phyloP scores from a whole-genome alignment of 2,888 invertebrate species.

The Meliscaeva auricollis region DNA sequence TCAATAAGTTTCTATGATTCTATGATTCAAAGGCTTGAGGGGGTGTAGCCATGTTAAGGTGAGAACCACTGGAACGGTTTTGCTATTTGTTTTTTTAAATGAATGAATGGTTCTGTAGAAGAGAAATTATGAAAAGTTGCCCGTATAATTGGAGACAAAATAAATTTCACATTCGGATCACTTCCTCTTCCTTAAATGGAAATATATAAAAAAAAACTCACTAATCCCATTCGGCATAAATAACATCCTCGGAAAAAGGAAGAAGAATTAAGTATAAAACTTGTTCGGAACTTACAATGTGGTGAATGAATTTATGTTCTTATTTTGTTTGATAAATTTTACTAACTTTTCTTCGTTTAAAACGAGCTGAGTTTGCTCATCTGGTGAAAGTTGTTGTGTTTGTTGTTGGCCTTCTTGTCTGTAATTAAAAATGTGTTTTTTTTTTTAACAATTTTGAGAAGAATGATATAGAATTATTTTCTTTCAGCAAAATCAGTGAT shows the following conservation, averaged over 20 bases:
- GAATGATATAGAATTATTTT: not conserved
- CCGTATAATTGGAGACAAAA: too few relatives aligned
- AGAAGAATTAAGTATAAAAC: not conserved
- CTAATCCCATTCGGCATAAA: not conserved
- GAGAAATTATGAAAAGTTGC: too few relatives aligned
- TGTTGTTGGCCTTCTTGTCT: conserved; percentile 51
- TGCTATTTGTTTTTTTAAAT: too few relatives aligned
- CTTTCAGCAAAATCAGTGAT: too few relatives aligned
- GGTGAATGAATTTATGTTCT: conserved; percentile 21
- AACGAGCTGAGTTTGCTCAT: conserved; percentile 76
- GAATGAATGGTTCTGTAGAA: too few relatives aligned
- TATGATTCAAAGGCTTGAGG: too few relatives aligned
- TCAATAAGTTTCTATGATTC: too few relatives aligned
- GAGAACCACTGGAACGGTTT: too few relatives aligned
- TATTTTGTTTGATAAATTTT: conserved; percentile 47
- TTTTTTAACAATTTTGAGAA: not conserved
- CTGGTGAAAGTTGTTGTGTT: conserved; percentile 55
- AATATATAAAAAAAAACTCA: too few relatives aligned
- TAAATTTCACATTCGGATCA: too few relatives aligned
- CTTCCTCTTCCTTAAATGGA: too few relatives aligned
- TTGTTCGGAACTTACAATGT: not conserved
- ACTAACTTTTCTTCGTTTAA: conserved; percentile 80
- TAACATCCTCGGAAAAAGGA: not conserved
- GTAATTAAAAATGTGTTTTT: conserved; percentile 49
- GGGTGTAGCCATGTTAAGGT: too few relatives aligned